phyloP scores from a whole-genome alignment of 2,888 invertebrate genomes.

The Zhuqinia jingwanae region DNA sequence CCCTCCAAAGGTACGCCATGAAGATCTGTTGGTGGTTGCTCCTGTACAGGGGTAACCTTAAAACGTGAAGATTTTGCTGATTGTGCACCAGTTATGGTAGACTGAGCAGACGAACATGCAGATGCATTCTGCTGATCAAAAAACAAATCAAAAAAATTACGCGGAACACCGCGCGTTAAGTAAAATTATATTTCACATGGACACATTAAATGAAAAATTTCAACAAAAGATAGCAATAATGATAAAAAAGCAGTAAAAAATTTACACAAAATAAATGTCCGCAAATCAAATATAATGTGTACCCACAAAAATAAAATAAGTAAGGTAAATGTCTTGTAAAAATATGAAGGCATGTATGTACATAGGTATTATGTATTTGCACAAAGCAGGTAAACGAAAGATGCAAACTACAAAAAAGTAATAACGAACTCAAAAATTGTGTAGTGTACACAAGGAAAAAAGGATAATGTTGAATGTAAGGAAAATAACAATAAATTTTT shows the following conservation, averaged over 20 bases:
- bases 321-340: too few relatives aligned
- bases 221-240: neutral
- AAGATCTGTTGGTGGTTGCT: slow-evolving; percentile 66
- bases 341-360: too few relatives aligned
- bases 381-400: neutral
- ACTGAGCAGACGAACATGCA: slow-evolving; percentile 15
- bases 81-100: slow-evolving; percentile 17
- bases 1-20: slow-evolving; percentile 44
- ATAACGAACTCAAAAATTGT: neutral
- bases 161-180: neutral
- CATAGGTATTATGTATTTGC: neutral
- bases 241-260: neutral
- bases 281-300: neutral
- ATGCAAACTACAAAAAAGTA: neutral
- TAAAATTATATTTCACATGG: neutral
- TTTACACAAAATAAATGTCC: neutral
- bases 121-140: slow-evolving; percentile 43
- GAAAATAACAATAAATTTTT: neutral
- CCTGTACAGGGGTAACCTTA: slow-evolving; percentile 74
- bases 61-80: slow-evolving; percentile 64
- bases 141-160: too few relatives aligned
- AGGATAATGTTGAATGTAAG: neutral
- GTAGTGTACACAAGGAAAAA: neutral
- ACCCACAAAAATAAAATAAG: too few relatives aligned
- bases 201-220: too few relatives aligned